These are phyloP conservation scores for Cossypha niveicapilla DNA, from an alignment of 2,797 vertebrate genomes.

Conservation along the genomic window DNA sequence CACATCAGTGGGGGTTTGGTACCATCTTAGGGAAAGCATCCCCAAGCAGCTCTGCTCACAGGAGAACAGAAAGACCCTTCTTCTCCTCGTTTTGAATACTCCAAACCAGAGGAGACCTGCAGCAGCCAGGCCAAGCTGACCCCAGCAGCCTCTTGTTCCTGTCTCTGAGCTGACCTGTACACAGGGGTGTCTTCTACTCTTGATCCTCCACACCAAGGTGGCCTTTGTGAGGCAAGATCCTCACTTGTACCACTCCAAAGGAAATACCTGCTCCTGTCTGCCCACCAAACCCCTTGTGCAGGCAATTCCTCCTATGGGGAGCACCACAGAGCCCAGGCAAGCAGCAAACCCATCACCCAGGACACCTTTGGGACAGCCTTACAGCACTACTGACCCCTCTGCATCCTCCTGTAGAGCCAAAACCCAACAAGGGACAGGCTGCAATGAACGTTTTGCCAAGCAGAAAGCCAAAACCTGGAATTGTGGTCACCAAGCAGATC, in stretches of 20 bases:
- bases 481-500: background rate
- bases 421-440: background rate
- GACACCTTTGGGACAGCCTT: background rate
- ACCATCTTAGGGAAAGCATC: background rate
- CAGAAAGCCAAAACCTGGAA: background rate
- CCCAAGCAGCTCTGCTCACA: background rate
- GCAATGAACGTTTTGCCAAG: background rate
- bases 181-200: fast-evolving
- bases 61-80: background rate
- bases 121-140: background rate
- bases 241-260: background rate
- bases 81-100: background rate
- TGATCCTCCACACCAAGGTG: background rate
- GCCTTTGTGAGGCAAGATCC: background rate
- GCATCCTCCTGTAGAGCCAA: background rate
- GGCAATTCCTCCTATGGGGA: background rate
- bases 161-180: fast-evolving
- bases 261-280: background rate
- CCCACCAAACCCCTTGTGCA: background rate
- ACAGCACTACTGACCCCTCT: background rate
- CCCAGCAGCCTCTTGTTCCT: background rate
- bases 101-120: background rate
- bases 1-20: fast-evolving
- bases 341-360: background rate
- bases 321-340: background rate